Base-by-base conservation (phyloP, 1,140 invertebrate species). In the Plectrocnemia conspersa region DNA sequence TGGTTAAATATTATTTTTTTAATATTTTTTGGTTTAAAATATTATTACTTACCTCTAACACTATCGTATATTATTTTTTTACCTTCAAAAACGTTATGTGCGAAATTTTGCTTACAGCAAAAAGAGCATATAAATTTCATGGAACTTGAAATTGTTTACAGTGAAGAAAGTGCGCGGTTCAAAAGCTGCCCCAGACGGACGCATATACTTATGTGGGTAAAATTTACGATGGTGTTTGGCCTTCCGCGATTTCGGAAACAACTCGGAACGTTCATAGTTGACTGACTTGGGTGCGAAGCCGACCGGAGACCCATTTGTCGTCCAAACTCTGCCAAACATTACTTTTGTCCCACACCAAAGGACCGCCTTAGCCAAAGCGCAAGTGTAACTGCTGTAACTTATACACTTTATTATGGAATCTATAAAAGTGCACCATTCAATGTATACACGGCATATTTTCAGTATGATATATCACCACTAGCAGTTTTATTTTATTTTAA, bases 271-370 rank as follows among this genome's bases (percentile, higher is more conserved):
- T n/a, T 29, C 27, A 38, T 38, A 38, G 10, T 38, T 16, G 5
- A 38, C 6, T 15, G 13, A 38, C 15, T 38, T 7, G 10, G 13
- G 15, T 38, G 35, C 5, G 7, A 38, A 38, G 35, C 18, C 7
- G 13, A 38, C 35, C 35, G 35, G 18, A 38, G 15, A 38, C 7
- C 35, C 35, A 38, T 38, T 38, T 38, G 35, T 38, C 35, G 35
- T 16, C 35, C 11, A 29, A 38, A 38, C 35, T 38, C 35, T 13
- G 5, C 5, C 35, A 38, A 16, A 38, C 35, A 38, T 38, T 38
- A 38, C 15, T 38, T 16, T 29, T 7, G 27, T 29, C 27, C 7
- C 27, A 29, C 7, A n/a, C n/a, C n/a, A n/a, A 7, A 29, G 27
- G 27, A 29, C 7, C n/a, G 27, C 7, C 27, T 7, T n/a, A 29